Percentiles rank a stretch among this genome's conserved stretches.
These are phyloP conservation scores for Labroides dimidiatus DNA, from an alignment of 2,797 vertebrate species.

Conservation along the genomic window DNA sequence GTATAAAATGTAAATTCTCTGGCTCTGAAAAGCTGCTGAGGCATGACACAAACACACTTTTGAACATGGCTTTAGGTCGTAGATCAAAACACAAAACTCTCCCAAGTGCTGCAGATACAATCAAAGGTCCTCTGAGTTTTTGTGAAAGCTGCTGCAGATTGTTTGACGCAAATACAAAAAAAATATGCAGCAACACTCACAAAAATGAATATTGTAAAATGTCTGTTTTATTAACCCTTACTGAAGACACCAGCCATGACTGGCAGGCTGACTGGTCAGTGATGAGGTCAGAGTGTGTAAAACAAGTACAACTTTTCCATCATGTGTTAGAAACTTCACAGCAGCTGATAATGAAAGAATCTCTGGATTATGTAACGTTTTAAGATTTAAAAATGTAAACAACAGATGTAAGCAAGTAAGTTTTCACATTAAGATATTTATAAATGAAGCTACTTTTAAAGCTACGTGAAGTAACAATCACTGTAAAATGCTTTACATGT, in stretches of 20 bases:
- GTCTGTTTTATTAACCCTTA: background rate
- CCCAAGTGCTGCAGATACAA: background rate
- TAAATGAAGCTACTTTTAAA: background rate
- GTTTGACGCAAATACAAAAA: background rate
- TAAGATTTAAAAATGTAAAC: background rate
- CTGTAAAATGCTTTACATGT: too few relatives aligned
- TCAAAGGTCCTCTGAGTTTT: background rate
- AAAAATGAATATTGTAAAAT: background rate
- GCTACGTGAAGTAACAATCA: too few relatives aligned
- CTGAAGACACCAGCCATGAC: background rate
- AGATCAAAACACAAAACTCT: background rate
- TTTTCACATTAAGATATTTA: background rate
- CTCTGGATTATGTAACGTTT: background rate
- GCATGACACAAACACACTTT: background rate
- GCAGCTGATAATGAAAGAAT: background rate
- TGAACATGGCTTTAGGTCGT: background rate
- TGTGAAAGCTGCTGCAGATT: background rate
- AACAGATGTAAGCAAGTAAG: too few relatives aligned
- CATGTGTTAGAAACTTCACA: background rate
- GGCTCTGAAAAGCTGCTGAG: constrained; percentile 13
- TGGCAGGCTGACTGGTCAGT: background rate
- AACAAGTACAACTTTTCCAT: background rate
- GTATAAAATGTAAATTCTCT: constrained; percentile 5
- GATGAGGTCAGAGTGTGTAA: background rate
- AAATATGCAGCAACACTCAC: background rate